A percentile compares a stretch with the other conserved stretches of the same genome.
Conservation (phyloP, 2,113 vertebrate species). For the Chiloscyllium plagiosum region DNA sequence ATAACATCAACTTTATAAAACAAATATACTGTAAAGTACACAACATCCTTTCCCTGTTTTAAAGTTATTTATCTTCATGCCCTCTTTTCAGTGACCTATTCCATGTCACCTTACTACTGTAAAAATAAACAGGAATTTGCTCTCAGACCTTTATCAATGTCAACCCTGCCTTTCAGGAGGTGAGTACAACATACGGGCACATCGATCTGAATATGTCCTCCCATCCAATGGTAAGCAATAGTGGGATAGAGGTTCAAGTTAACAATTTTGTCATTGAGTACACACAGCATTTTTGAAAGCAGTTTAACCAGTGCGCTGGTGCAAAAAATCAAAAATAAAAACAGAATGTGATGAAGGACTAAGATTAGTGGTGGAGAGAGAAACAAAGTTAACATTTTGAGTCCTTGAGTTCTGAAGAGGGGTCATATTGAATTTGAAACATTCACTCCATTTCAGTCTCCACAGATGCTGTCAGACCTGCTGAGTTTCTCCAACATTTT, state of each 20-base stretch:
- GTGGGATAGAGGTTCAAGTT: not conserved
- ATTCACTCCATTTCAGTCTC: no score
- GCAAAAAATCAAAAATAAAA: no score
- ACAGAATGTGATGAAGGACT: no score
- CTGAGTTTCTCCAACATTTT: no score
- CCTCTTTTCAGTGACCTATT: not conserved
- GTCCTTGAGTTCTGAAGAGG: no score
- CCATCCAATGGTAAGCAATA: not conserved
- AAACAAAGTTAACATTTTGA: no score
- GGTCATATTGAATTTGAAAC: no score
- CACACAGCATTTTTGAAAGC: not conserved
- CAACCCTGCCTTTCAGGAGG: not conserved
- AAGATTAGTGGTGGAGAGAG: no score
- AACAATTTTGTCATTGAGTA: not conserved
- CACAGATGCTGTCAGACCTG: no score
- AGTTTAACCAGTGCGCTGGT: not conserved
- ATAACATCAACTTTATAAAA: not conserved
- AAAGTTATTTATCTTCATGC: not conserved
- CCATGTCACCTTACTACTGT: not conserved
- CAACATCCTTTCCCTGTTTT: not conserved
- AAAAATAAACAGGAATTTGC: not conserved
- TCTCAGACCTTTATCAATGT: not conserved
- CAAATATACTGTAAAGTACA: not conserved
- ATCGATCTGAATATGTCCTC: conserved; percentile 1
- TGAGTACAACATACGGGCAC: no score